A percentile compares a stretch with the other conserved stretches of the same genome.
Evolutionary conservation across 2,888 invertebrate species (phyloP).

Genomic region (Cremastinae sp.): DNA sequence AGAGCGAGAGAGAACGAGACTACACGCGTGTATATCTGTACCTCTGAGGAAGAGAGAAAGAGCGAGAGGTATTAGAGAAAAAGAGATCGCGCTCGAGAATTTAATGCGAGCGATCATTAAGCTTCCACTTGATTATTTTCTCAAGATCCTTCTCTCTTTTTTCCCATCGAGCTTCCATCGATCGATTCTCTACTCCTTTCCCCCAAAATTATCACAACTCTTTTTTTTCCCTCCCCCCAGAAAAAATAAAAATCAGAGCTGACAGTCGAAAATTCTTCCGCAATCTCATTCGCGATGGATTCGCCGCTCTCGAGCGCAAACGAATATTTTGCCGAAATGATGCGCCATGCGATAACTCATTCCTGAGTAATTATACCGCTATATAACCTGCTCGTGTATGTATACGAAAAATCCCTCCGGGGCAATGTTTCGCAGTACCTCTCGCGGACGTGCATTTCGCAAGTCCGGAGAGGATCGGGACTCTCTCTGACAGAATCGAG

Average conservation of each 20-base stretch:
- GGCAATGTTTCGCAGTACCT: conserved; percentile 47
- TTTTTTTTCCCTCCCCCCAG: not conserved
- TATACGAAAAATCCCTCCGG: conserved; percentile 35
- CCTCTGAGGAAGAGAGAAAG: conserved; percentile 4
- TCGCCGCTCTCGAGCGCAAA: not conserved
- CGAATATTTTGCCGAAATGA: conserved; percentile 53
- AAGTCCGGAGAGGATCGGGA: conserved; percentile 22
- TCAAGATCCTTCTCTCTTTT: conserved; percentile 31
- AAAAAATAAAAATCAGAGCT: conserved; percentile 1
- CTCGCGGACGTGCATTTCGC: conserved; percentile 48
- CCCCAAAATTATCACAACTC: not conserved
- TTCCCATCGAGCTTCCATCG: conserved; percentile 1
- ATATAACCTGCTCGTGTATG: conserved; percentile 48
- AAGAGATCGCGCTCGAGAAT: conserved; percentile 65
- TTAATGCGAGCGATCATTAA: conserved; percentile 71
- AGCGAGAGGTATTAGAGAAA: conserved; percentile 28
- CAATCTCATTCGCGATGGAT: conserved; percentile 18
- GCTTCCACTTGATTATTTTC: conserved; percentile 64
- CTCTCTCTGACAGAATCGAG: conserved; percentile 25
- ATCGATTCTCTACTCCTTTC: conserved; percentile 8
- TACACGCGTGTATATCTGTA: too few species aligned
- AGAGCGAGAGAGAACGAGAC: conserved; percentile 1
- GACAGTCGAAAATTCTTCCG: conserved; percentile 28
- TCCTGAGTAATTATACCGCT: conserved; percentile 73
- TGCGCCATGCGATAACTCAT: conserved; percentile 69